These are phyloP conservation scores for Operophtera brumata DNA, from an alignment of 2,888 invertebrate genomes.

Conservation along the genomic window DNA sequence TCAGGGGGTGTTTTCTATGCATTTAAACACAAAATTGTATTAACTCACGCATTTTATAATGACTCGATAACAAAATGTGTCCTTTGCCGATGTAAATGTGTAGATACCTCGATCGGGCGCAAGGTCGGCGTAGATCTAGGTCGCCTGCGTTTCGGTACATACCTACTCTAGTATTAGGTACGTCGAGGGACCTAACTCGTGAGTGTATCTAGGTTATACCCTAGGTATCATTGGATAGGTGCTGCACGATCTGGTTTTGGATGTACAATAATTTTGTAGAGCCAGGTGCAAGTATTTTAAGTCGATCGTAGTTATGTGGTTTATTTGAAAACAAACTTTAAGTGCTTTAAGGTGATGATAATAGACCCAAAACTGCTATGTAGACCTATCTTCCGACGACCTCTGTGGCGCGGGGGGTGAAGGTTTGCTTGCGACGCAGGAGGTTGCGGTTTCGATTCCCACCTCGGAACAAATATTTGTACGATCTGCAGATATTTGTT, in stretches of 20 bases:
- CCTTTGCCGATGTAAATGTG: constrained; percentile 19
- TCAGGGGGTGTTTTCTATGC: no score
- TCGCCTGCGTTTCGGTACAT: constrained; percentile 27
- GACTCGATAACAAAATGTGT: constrained; percentile 21
- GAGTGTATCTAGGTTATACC: constrained; percentile 16
- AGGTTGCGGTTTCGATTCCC: no score
- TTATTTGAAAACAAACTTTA: no score
- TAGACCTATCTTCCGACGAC: no score
- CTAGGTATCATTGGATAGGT: constrained; percentile 2
- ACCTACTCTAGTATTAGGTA: constrained; percentile 10
- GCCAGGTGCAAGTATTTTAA: background rate
- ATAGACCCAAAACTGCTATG: no score
- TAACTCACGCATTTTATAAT: background rate
- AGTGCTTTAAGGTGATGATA: no score
- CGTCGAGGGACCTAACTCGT: constrained; percentile 1
- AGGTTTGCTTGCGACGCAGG: no score
- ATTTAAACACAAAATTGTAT: no score
- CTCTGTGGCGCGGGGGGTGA: no score
- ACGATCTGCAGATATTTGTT: no score
- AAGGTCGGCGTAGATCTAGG: constrained; percentile 29
- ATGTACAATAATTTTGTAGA: background rate
- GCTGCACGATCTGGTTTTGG: background rate
- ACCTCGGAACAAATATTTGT: no score
- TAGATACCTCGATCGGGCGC: constrained; percentile 22
- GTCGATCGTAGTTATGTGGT: no score